Base-by-base conservation (phyloP, 2,797 vertebrate species). In the Chelidonichthys spinosus region DNA sequence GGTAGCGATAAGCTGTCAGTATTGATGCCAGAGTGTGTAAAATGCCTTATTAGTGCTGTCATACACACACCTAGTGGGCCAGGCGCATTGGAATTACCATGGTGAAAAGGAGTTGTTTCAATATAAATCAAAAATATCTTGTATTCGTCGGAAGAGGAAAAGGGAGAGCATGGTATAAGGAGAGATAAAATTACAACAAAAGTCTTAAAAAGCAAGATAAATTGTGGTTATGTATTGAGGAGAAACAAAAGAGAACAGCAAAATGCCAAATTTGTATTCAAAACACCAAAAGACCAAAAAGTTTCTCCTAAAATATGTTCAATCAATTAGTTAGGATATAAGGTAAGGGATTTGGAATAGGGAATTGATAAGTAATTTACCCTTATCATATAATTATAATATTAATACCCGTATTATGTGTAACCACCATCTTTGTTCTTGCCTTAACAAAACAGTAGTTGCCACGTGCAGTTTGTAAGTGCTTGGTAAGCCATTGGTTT, bases 1-100 rank as follows among this genome's bases (percentile, higher is more conserved):
- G 86, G 71, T 71, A 78, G 88, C 25, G 92, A 93, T 92, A 92
- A 92, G 89, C 87, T 86, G 85, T 88, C 85, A 89, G 87, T 89
- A 89, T 88, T 90, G 89, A 92, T 91, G 89, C 85, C 87, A 86
- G 78, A 81, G 64, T 76, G 79, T 72, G 76, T 71, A 82, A 81
- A 87, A 85, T 85, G 79, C 81, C 61, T 52, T 83, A 68, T 67
- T 59, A 84, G 70, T 36, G 52, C 76, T 66, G 72, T 86, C 84
- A 79, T 74, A 79, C 61, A 78, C 79, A 85, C 75, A 82, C 76
- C 64, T 82, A 65, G 70, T 63, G 46, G 59, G 35, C 33, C 15
- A 50, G 60, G 69, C 47, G 47, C 65, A 44, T 47, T 72, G 33
- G 47, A 81, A 81, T 76, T 68, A 79, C 40, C 17, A 11, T 7